Percentiles rank a stretch among this genome's conserved stretches.
Conservation (phyloP, 2,113 vertebrate genomes). For the Morone saxatilis region DNA sequence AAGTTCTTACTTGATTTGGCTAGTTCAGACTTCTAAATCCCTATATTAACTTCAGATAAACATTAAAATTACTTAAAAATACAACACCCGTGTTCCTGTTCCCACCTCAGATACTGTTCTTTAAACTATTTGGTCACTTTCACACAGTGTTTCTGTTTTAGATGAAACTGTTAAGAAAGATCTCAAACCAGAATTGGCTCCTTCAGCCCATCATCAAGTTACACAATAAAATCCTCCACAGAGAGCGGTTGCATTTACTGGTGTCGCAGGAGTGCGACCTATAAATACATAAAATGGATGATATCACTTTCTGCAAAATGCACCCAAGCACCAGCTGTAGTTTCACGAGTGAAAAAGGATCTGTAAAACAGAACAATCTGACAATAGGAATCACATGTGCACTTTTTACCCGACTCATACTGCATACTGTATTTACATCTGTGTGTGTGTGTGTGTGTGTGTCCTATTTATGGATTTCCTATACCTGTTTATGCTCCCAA, state of each 20-base stretch:
- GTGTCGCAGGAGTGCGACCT: slow-evolving; percentile 64
- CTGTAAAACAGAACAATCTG: slow-evolving; percentile 40
- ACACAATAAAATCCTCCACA: slow-evolving; percentile 67
- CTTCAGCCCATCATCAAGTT: slow-evolving; percentile 59
- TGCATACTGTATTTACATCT: background rate
- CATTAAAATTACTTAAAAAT: too few relatives aligned
- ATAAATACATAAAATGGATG: slow-evolving; percentile 70
- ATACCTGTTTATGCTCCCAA: background rate
- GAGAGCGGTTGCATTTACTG: slow-evolving; percentile 59
- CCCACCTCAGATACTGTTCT: slow-evolving; percentile 4
- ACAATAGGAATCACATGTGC: slow-evolving; percentile 60
- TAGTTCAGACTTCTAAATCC: too few relatives aligned
- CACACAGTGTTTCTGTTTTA: slow-evolving; percentile 23
- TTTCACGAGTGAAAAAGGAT: slow-evolving; percentile 41
- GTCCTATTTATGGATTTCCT: background rate
- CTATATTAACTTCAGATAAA: too few relatives aligned
- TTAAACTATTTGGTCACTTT: slow-evolving; percentile 15
- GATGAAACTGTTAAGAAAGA: slow-evolving; percentile 38
- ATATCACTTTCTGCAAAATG: slow-evolving; percentile 60
- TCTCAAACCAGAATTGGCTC: slow-evolving; percentile 45
- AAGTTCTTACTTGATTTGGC: too few relatives aligned
- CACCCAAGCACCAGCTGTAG: slow-evolving; percentile 52
- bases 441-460: background rate
- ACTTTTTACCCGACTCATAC: slow-evolving; percentile 12
- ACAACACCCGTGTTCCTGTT: slow-evolving; percentile 7